phyloP scores from a whole-genome alignment of 2,888 invertebrate species.

The Odontomyia ornata region DNA sequence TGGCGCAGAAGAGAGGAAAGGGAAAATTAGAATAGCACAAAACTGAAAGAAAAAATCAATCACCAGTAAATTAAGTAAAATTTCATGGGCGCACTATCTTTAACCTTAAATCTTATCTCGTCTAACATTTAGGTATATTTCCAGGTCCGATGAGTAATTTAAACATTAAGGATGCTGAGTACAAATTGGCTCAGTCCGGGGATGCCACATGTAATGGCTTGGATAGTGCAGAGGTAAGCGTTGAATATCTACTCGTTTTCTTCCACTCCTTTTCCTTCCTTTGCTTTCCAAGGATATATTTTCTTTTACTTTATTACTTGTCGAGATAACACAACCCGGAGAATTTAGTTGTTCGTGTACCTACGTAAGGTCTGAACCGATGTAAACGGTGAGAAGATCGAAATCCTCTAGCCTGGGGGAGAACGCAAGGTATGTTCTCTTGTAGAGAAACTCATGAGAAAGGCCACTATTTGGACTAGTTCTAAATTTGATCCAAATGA shows the following conservation, averaged over 20 bases:
- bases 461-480: background rate
- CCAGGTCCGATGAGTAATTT: slow-evolving; percentile 61
- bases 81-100: slow-evolving; percentile 25
- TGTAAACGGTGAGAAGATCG: too few species aligned
- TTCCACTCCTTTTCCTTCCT: background rate
- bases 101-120: slow-evolving; percentile 34
- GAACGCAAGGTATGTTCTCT: background rate
- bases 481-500: slow-evolving; percentile 23
- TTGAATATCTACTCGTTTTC: slow-evolving; percentile 45
- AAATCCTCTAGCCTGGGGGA: slow-evolving; percentile 1
- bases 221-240: slow-evolving; percentile 80
- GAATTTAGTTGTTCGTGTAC: background rate
- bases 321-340: background rate
- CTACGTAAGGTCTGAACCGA: background rate
- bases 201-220: slow-evolving; percentile 94
- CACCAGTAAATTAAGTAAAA: slow-evolving; percentile 11
- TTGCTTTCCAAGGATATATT: background rate
- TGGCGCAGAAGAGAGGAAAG: background rate
- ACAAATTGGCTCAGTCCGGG: slow-evolving; percentile 88
- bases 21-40: background rate
- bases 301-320: slow-evolving; percentile 23
- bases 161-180: slow-evolving; percentile 71
- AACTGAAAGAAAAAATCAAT: slow-evolving; percentile 31
- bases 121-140: slow-evolving; percentile 48
- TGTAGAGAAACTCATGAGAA: background rate